Conservation (phyloP, 2,113 vertebrate species). For the Scolopax mira region DNA sequence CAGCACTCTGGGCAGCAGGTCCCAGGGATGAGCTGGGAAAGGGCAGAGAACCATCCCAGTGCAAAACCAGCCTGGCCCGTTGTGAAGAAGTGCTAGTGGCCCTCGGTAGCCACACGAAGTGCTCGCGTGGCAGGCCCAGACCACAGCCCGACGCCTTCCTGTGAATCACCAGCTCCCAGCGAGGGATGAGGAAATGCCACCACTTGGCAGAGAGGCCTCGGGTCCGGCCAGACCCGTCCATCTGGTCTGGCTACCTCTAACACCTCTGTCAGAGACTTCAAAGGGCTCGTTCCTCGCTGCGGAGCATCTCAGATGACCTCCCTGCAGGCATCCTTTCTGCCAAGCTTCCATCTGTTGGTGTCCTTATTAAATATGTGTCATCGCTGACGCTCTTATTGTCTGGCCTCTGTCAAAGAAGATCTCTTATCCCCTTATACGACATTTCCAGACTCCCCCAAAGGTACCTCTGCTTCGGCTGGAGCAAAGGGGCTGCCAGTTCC, state of each 20-base stretch:
- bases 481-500: not conserved
- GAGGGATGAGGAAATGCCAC: not conserved
- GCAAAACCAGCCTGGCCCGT: fast-evolving
- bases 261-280: not conserved
- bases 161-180: not conserved
- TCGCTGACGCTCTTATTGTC: not conserved
- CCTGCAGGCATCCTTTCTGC: constrained; percentile 14
- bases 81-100: not conserved
- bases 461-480: not conserved
- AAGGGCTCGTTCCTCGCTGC: not conserved
- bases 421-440: not conserved
- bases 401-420: not conserved
- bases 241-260: constrained; percentile 19
- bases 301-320: constrained; percentile 20
- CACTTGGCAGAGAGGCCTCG: not conserved
- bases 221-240: not conserved
- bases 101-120: not conserved
- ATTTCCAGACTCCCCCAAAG: not conserved
- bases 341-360: not conserved
- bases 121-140: not conserved
- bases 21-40: not conserved
- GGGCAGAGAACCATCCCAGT: not conserved
- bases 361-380: not conserved
- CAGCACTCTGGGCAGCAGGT: not conserved
- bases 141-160: not conserved